Evolutionary conservation across 2,888 invertebrate genomes (phyloP).

Genomic region (Apoderus coryli): DNA sequence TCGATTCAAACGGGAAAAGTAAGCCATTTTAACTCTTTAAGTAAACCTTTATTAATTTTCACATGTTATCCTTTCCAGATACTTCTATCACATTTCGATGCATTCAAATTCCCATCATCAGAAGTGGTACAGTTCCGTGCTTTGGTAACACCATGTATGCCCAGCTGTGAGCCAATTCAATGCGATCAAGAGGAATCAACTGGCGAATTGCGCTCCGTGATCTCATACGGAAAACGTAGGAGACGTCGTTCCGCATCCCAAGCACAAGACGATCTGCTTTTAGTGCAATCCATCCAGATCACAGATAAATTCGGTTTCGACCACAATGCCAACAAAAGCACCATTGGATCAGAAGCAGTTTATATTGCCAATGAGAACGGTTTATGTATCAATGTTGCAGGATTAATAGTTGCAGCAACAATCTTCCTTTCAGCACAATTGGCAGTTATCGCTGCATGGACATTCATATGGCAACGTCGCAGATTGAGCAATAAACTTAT

Average conservation of each 20-base stretch:
- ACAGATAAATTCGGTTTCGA: slow-evolving; percentile 85
- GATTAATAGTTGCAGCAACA: slow-evolving; percentile 71
- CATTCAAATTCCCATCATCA: slow-evolving; percentile 91
- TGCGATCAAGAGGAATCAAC: slow-evolving; percentile 74
- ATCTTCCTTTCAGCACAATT: slow-evolving; percentile 78
- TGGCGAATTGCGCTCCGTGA: slow-evolving; percentile 67
- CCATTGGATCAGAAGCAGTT: slow-evolving; percentile 51
- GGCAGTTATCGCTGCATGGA: slow-evolving; percentile 76
- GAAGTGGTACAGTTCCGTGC: slow-evolving; percentile 92
- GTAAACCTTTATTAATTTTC: too few species aligned
- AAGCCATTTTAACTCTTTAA: slow-evolving; percentile 23
- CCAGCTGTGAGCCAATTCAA: slow-evolving; percentile 81
- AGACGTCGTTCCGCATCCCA: slow-evolving; percentile 42
- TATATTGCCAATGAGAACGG: slow-evolving; percentile 48
- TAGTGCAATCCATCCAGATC: slow-evolving; percentile 84
- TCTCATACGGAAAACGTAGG: slow-evolving; percentile 71
- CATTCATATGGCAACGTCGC: slow-evolving; percentile 74
- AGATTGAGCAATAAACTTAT: slow-evolving; percentile 39
- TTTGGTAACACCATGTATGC: slow-evolving; percentile 89
- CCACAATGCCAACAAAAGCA: slow-evolving; percentile 38
- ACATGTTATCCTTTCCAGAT: slow-evolving; percentile 44
- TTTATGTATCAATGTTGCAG: slow-evolving; percentile 62
- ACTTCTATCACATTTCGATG: slow-evolving; percentile 81
- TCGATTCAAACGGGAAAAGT: slow-evolving; percentile 67
- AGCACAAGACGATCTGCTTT: slow-evolving; percentile 63